Conservation (phyloP, 2,113 vertebrate species). For the Rynchops niger region DNA sequence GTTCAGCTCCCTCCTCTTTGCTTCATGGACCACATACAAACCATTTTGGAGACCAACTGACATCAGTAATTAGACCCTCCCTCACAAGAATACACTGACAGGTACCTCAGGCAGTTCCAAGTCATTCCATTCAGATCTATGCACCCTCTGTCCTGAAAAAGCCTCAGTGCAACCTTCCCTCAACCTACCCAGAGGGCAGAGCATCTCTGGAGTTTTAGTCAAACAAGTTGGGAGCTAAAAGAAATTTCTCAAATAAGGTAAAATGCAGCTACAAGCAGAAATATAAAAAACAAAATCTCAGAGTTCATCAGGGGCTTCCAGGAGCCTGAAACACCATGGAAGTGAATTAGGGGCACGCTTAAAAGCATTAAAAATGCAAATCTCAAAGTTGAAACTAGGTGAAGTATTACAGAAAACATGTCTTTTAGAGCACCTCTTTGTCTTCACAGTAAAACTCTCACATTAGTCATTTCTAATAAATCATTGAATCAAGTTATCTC, state of each 20-base stretch:
- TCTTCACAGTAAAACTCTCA: neutral
- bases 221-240: neutral
- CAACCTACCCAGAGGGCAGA: constrained; percentile 44
- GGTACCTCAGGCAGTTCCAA: constrained; percentile 52
- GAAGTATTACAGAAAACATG: neutral
- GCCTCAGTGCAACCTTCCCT: neutral
- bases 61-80: constrained; percentile 50
- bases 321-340: neutral
- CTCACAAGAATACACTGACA: constrained; percentile 28
- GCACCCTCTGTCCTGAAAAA: constrained; percentile 42
- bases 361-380: neutral
- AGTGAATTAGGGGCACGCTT: neutral
- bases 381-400: neutral
- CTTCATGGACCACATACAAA: neutral
- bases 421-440: neutral
- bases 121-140: neutral
- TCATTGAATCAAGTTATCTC: neutral
- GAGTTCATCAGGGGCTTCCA: neutral
- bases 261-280: neutral
- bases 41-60: constrained; percentile 6
- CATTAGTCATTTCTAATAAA: neutral
- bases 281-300: neutral
- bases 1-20: constrained; percentile 13
- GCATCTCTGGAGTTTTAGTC: neutral
- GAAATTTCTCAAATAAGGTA: neutral